Base-by-base conservation (phyloP, 2,888 invertebrate genomes). In the Hirtodrosophila alboralis region DNA sequence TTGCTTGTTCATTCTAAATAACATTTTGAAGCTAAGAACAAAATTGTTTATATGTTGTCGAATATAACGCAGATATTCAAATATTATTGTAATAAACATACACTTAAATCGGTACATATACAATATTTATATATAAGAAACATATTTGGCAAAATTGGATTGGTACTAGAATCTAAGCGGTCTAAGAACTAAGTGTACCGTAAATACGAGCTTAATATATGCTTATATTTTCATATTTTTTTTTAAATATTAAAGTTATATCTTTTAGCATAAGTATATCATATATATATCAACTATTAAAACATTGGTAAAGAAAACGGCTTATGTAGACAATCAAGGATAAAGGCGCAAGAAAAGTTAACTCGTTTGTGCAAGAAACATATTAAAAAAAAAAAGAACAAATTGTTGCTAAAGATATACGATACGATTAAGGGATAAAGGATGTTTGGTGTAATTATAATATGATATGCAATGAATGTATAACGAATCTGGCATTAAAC, bases 81-180 rank as follows among this genome's bases (percentile, higher is more conserved):
- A n/a, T n/a, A 59, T 38, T 21, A 23, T 23, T 36, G 6, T 13
- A 12, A 28, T 43, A 44, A 28, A 38, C 43, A 59, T 43, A 58
- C 23, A 36, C 33, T 26, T 30, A 48, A 18, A 47, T 45, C 31
- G 28, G 40, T 48, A 51, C 21, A 59, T 14, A 38, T 36, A 56
- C 13, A 18, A 65, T 64, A 52, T 49, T 51, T 45, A 65, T 64
- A 52, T 49, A 54, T 45, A 61, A 58, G 59, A 83, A 85, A 79
- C 83, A 79, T 79, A 78, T 79, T 79, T 79, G 79, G 79, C 79
- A 79, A 79, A 84, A 68, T 85, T 83, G 79, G 79, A 75, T 78
- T 78, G 67, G 47, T 78, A 45, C 61, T 75, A 75, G 1, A 7
- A 28, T 47, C 75, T 72, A 72, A 69, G 75, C 65, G 43, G 43